Evolutionary conservation across 23 tunicate genomes (phyloP).

Genomic region (Styela plicata): DNA sequence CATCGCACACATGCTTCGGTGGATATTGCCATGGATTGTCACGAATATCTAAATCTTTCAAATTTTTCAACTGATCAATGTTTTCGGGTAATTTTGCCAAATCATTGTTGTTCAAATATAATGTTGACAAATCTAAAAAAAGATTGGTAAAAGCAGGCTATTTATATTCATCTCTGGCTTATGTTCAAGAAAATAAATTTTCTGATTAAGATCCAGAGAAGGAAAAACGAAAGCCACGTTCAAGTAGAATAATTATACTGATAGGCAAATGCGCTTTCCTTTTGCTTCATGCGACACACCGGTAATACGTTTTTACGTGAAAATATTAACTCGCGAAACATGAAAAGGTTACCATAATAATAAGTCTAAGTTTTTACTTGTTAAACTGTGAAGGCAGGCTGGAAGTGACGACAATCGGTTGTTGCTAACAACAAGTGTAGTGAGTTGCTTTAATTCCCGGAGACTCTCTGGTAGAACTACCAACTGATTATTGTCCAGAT

Average conservation of each 20-base stretch:
- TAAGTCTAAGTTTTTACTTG: slow-evolving; percentile 13
- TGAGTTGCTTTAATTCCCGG: slow-evolving; percentile 38
- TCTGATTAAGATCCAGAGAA: no score
- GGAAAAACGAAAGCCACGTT: no score
- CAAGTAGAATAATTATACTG: no score
- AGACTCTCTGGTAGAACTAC: slow-evolving; percentile 49
- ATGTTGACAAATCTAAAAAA: slow-evolving; percentile 36
- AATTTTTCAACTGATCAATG: slow-evolving; percentile 41
- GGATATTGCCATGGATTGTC: slow-evolving; percentile 57
- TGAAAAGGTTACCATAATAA: no score
- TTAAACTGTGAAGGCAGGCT: neutral
- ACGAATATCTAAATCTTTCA: slow-evolving; percentile 34
- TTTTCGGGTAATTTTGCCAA: slow-evolving; percentile 46
- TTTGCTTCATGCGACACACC: no score
- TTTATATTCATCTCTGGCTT: no score
- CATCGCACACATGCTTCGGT: slow-evolving; percentile 69
- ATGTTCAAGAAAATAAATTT: no score
- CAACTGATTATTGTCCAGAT: slow-evolving; percentile 65
- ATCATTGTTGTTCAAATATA: slow-evolving; percentile 58
- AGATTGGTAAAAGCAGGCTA: no score
- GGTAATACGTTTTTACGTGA: no score
- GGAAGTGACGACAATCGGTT: slow-evolving; percentile 77
- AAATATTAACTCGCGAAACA: no score
- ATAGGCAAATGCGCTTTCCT: no score
- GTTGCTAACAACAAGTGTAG: slow-evolving; percentile 51